Conservation (phyloP, 2,113 vertebrate species). For the Taxidea taxus region DNA sequence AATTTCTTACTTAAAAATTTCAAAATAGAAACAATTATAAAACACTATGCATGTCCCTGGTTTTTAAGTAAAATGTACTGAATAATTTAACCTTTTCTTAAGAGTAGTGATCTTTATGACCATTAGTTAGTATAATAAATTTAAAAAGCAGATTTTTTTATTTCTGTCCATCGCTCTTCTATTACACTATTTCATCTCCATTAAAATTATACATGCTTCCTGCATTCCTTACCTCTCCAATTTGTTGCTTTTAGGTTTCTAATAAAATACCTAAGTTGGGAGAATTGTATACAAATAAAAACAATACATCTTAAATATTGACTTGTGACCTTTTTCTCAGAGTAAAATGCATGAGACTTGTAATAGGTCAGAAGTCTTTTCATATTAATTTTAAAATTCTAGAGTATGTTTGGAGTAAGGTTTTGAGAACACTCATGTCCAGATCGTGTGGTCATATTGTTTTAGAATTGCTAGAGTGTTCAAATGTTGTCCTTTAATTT, state of each 20-base stretch:
- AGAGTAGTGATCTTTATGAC: background rate
- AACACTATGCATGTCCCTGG: background rate
- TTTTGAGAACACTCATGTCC: background rate
- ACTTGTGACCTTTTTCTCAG: background rate
- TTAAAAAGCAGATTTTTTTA: background rate
- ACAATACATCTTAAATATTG: background rate
- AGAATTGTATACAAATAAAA: background rate
- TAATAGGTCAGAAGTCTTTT: background rate
- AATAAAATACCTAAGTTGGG: background rate
- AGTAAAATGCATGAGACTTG: background rate
- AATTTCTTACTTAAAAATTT: background rate
- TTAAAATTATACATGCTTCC: background rate
- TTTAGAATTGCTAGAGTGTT: background rate
- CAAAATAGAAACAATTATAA: background rate
- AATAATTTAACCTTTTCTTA: background rate
- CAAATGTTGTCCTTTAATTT: background rate
- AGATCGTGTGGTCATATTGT: background rate
- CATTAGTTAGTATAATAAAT: background rate
- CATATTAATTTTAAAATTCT: background rate
- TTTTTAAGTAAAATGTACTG: background rate
- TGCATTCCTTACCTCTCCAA: background rate
- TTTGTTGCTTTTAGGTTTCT: background rate
- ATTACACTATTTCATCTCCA: background rate
- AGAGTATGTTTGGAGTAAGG: background rate
- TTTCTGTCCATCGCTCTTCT: background rate